These are phyloP conservation scores for Anas bahamensis DNA, from an alignment of 2,797 vertebrate genomes.

Conservation along the genomic window DNA sequence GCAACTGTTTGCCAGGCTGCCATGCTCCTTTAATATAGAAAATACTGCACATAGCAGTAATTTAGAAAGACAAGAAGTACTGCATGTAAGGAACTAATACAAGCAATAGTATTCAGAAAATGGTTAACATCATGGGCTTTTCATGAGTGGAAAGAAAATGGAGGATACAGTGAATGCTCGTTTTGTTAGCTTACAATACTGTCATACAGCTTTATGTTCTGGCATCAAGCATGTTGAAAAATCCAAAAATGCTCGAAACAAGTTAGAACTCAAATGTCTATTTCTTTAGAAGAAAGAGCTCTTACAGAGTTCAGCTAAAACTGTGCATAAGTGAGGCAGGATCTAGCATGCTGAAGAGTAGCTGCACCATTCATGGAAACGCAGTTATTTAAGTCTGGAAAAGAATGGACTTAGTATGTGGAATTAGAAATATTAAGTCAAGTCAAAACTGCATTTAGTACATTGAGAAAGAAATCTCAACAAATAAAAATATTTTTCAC, in stretches of 20 bases:
- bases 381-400: background rate
- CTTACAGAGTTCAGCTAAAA: background rate
- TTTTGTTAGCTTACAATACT: background rate
- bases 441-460: background rate
- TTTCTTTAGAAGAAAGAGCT: slow-evolving; percentile 6
- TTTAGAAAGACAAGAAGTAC: background rate
- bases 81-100: background rate
- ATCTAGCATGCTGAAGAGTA: slow-evolving; percentile 13
- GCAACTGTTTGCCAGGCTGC: background rate
- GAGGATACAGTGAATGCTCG: background rate
- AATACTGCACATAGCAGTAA: background rate
- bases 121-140: background rate
- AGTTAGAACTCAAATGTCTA: slow-evolving; percentile 7
- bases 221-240: background rate
- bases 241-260: background rate
- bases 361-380: background rate
- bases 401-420: background rate
- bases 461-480: background rate
- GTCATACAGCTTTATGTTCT: background rate
- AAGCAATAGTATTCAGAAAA: background rate
- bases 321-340: slow-evolving; percentile 2
- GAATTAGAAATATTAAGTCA: background rate
- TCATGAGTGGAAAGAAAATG: background rate
- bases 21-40: background rate
- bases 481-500: background rate